Evolutionary conservation across 2,888 invertebrate genomes (phyloP).

Genomic region (Apotomis betuletana): DNA sequence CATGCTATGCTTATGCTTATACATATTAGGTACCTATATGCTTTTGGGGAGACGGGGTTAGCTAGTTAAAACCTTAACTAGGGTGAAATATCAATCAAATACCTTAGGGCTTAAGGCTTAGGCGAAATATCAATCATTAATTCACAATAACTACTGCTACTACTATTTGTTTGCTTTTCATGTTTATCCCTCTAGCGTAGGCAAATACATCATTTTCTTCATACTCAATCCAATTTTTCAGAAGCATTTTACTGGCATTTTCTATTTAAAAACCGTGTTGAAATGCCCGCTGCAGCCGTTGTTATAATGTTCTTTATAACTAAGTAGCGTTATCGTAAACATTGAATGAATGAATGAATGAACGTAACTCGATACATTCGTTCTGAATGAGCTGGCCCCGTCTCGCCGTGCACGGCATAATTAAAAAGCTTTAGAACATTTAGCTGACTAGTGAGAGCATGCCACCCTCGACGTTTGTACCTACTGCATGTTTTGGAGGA

Average conservation of each 20-base stretch:
- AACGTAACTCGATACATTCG: constrained; percentile 43
- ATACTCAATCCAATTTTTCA: no score
- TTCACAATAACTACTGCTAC: no score
- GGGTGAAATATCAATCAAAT: no score
- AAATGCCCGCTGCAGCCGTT: background rate
- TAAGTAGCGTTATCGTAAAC: background rate
- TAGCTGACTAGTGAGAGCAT: constrained; percentile 33
- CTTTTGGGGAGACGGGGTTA: no score
- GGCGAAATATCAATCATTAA: no score
- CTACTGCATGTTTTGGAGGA: constrained; percentile 8
- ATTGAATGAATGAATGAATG: constrained; percentile 31
- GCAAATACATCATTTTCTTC: no score
- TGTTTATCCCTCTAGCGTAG: no score
- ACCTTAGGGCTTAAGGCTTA: no score
- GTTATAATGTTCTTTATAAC: background rate
- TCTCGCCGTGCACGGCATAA: constrained; percentile 54
- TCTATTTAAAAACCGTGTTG: background rate
- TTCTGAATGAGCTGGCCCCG: constrained; percentile 52
- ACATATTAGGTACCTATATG: no score
- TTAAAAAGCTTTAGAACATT: constrained; percentile 49
- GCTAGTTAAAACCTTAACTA: no score
- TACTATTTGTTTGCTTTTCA: no score
- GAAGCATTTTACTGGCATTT: background rate
- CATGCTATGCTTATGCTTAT: no score
- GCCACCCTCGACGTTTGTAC: constrained; percentile 43